Evolutionary conservation across 2,113 vertebrate species (phyloP), one percentile per base, ranked within the genome.

Genomic region (Lasiurus cinereus): DNA sequence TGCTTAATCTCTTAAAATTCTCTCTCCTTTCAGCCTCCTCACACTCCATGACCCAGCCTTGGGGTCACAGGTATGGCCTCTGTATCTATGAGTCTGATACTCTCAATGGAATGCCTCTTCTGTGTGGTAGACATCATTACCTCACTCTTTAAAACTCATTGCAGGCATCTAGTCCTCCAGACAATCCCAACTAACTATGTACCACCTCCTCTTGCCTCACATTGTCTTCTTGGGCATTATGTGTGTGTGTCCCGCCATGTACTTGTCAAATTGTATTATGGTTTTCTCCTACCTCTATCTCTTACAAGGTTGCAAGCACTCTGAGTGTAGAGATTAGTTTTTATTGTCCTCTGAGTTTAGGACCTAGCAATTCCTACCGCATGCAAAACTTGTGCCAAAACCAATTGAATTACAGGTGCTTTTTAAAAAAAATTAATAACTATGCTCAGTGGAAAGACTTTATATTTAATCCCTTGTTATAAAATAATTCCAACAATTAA

Each of bases 401-500:
- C 56, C 50, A 74, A n/a, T 13, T 92, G 18, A 73, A 79, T 84
- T 83, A 86, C 31, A 69, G 36, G 77, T 31, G 52, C 7, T 90
- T 9, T 56, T 66, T 80, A 77, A n/a, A 67, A n/a, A n/a, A 7
- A 16, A 82, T 94, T 67, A 92, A 31, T 56, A 83, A 80, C 88
- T 84, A 6, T 54, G 15, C 56, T 92, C 31, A 74, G 22, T 27
- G 67, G n/a, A 83, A 95, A 86, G 39, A 29, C 14, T 15, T 62
- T 74, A 78, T 36, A 72, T 88, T 91, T 52, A 70, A 72, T 67
- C 29, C 12, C 66, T 80, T 89, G 36, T 89, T 83, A 22, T 93
- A 15, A 83, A 87, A 94, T 46, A 72, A 83, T 72, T 52, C 9
- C 33, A 89, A 59, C 54, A 56, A 89, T 66, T 64, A 91, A 79